Percentiles rank a stretch among this genome's conserved stretches.
phyloP scores from a whole-genome alignment of 1,140 invertebrate genomes.

The Drosophila subobscura region DNA sequence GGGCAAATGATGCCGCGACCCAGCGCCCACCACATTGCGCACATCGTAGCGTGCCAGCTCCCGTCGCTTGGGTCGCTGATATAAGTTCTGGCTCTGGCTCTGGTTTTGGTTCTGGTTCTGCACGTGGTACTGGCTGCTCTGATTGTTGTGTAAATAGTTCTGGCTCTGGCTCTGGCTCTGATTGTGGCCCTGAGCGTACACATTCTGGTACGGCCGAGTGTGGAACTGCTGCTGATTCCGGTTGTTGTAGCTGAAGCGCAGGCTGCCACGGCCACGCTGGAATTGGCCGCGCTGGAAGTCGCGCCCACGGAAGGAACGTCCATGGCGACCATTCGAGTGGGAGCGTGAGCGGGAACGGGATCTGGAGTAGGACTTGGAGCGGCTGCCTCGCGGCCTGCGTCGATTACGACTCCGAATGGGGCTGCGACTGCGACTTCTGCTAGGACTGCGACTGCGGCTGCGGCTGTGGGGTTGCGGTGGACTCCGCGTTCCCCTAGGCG shows the following conservation, averaged over 20 bases:
- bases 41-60: slow-evolving; percentile 93
- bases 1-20: slow-evolving; percentile 58
- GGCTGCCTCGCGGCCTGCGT: slow-evolving; percentile 50
- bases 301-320: slow-evolving; percentile 32
- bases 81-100: slow-evolving; percentile 35
- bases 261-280: slow-evolving; percentile 38
- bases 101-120: not conserved
- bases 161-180: slow-evolving; percentile 24
- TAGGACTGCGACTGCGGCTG: slow-evolving; percentile 16
- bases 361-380: slow-evolving; percentile 58
- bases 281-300: slow-evolving; percentile 33
- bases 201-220: slow-evolving; percentile 39
- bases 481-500: slow-evolving; percentile 16
- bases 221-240: slow-evolving; percentile 44
- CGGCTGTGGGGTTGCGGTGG: slow-evolving; percentile 5
- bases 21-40: slow-evolving; percentile 89
- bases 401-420: slow-evolving; percentile 36
- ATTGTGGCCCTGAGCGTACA: slow-evolving; percentile 13
- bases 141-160: slow-evolving; percentile 27
- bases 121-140: slow-evolving; percentile 1
- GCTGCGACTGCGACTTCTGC: slow-evolving; percentile 25
- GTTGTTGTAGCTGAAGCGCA: slow-evolving; percentile 57
- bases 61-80: slow-evolving; percentile 89
- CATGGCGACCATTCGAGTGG: slow-evolving; percentile 25
- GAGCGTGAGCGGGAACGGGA: slow-evolving; percentile 51